Percentiles rank a stretch among this genome's conserved stretches.
Evolutionary conservation across 2,797 vertebrate genomes (phyloP).

Genomic region (Diceros bicornis): DNA sequence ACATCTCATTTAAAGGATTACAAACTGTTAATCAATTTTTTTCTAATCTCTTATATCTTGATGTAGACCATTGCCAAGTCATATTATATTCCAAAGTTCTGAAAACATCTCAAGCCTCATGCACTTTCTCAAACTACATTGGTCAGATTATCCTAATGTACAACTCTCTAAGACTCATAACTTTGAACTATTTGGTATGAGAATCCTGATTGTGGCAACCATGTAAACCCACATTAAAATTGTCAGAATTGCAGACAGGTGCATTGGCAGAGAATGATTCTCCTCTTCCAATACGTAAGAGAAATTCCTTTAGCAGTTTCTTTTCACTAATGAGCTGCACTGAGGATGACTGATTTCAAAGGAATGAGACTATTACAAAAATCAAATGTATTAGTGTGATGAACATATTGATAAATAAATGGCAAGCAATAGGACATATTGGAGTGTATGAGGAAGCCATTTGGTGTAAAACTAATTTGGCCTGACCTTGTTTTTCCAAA

Average conservation of each 20-base stretch:
- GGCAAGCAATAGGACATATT: too few relatives aligned
- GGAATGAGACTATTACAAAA: neutral
- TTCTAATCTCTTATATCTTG: neutral
- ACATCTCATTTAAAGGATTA: conserved; percentile 6
- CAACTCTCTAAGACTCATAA: neutral
- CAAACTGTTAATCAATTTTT: neutral
- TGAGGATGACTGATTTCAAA: conserved; percentile 35
- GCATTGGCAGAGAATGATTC: neutral
- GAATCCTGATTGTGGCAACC: neutral
- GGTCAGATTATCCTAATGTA: neutral
- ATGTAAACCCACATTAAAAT: neutral
- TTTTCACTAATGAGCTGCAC: conserved; percentile 47
- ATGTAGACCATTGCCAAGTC: neutral
- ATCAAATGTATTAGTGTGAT: neutral
- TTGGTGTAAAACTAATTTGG: too few relatives aligned
- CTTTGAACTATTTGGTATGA: neutral
- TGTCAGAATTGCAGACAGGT: neutral
- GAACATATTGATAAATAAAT: neutral
- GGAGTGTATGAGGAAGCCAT: too few relatives aligned
- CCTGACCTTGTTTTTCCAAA: too few relatives aligned
- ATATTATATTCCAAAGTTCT: neutral
- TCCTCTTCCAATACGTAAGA: neutral
- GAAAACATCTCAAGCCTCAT: neutral
- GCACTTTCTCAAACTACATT: neutral
- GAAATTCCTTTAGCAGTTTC: neutral